Percentiles rank a stretch among this genome's conserved stretches.
Evolutionary conservation across 2,888 invertebrate species (phyloP).

Genomic region (Ochropacha duplaris): DNA sequence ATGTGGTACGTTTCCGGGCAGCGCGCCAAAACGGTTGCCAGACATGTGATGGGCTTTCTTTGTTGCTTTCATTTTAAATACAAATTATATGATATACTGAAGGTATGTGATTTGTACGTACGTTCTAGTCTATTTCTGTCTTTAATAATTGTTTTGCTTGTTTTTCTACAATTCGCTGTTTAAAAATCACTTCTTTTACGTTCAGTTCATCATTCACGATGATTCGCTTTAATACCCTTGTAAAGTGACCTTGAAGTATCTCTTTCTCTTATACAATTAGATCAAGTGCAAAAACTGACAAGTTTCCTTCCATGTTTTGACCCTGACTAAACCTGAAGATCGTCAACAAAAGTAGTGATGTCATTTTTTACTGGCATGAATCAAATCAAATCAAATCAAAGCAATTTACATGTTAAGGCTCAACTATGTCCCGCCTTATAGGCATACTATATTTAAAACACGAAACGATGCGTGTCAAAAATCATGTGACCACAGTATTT

Average conservation of each 20-base stretch:
- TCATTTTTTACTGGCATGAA: too few species aligned
- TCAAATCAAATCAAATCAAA: too few species aligned
- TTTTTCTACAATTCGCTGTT: neutral
- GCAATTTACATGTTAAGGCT: too few species aligned
- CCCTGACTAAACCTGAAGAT: neutral
- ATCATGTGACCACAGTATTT: conserved; percentile 3
- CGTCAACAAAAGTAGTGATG: neutral
- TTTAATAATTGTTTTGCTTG: neutral
- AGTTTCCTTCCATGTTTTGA: neutral
- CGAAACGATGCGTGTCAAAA: neutral
- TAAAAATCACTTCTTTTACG: neutral
- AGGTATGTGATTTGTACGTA: neutral
- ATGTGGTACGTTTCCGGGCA: conserved; percentile 36
- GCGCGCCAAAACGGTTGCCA: conserved; percentile 46
- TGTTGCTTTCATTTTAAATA: conserved; percentile 40
- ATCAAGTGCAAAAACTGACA: too few species aligned
- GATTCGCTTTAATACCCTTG: too few species aligned
- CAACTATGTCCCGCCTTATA: too few species aligned
- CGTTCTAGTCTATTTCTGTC: neutral
- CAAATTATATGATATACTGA: conserved; percentile 16
- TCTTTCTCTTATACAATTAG: too few species aligned
- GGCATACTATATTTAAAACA: too few species aligned
- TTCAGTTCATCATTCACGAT: neutral
- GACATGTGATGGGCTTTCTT: conserved; percentile 29
- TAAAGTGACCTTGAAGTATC: too few species aligned